Evolutionary conservation across 2,797 vertebrate genomes (phyloP).

Genomic region (Diplodus puntazzo): DNA sequence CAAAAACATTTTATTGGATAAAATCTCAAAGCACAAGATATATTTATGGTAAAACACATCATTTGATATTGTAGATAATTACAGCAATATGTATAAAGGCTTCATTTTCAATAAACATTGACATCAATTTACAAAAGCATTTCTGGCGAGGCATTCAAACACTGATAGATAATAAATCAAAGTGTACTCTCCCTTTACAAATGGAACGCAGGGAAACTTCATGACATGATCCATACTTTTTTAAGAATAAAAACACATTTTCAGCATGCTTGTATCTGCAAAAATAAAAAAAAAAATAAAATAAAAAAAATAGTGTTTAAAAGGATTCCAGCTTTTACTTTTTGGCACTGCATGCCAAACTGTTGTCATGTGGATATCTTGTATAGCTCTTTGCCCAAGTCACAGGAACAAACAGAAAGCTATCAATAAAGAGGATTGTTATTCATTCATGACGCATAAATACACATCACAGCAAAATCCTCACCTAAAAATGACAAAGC

Average conservation of each 20-base stretch:
- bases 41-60: conserved; percentile 76
- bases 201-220: conserved; percentile 41
- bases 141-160: conserved; percentile 55
- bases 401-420: conserved; percentile 3
- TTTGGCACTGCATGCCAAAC: conserved; percentile 63
- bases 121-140: conserved; percentile 69
- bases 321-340: conserved; percentile 19
- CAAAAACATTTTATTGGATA: conserved; percentile 59
- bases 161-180: conserved; percentile 60
- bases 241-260: conserved; percentile 23
- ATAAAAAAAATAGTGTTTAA: background rate
- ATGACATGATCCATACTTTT: conserved; percentile 40
- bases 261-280: conserved; percentile 45
- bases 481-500: background rate
- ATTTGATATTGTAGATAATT: conserved; percentile 69
- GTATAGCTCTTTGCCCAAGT: conserved; percentile 13
- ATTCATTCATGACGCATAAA: conserved; percentile 18
- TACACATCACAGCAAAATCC: conserved; percentile 17
- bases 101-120: conserved; percentile 67
- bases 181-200: conserved; percentile 60
- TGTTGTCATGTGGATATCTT: conserved; percentile 17
- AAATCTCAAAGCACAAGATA: conserved; percentile 57
- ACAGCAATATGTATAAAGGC: conserved; percentile 73
- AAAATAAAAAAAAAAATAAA: background rate
- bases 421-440: background rate